Conservation (phyloP, 2,888 invertebrate species). For the Barypeithes pellucidus region DNA sequence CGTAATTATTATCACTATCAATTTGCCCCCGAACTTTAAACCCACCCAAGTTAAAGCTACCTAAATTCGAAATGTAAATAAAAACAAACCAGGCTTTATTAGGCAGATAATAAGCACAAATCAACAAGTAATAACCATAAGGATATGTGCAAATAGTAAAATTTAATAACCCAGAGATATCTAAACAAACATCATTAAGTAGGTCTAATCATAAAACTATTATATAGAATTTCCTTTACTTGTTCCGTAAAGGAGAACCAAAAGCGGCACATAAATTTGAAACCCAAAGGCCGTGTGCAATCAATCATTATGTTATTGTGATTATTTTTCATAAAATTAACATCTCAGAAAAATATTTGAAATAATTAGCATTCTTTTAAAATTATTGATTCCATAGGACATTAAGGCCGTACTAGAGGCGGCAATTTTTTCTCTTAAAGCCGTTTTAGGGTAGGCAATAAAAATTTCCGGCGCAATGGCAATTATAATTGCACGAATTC, state of each 20-base stretch:
- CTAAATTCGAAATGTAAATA: constrained; percentile 22
- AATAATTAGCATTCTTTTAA: too few relatives aligned
- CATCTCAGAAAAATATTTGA: too few relatives aligned
- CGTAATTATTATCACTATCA: background rate
- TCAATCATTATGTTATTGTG: too few relatives aligned
- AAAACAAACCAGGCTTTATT: constrained; percentile 25
- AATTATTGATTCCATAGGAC: too few relatives aligned
- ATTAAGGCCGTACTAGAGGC: too few relatives aligned
- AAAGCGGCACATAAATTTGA: background rate
- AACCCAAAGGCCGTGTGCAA: too few relatives aligned
- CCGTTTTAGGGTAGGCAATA: too few relatives aligned
- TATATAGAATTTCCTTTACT: constrained; percentile 13
- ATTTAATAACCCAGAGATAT: constrained; percentile 28
- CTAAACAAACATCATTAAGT: constrained; percentile 26
- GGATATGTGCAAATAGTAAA: constrained; percentile 22
- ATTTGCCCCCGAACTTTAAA: background rate
- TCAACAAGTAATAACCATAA: constrained; percentile 27
- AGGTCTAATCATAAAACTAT: constrained; percentile 20
- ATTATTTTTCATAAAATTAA: too few relatives aligned
- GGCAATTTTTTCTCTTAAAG: too few relatives aligned
- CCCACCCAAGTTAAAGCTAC: constrained; percentile 13
- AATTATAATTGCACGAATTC: too few relatives aligned
- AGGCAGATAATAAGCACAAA: constrained; percentile 17
- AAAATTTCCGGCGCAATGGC: too few relatives aligned
- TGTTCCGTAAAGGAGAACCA: constrained; percentile 2